These are phyloP conservation scores for Triops longicaudatus DNA, from an alignment of 1,140 invertebrate genomes.

Conservation along the genomic window DNA sequence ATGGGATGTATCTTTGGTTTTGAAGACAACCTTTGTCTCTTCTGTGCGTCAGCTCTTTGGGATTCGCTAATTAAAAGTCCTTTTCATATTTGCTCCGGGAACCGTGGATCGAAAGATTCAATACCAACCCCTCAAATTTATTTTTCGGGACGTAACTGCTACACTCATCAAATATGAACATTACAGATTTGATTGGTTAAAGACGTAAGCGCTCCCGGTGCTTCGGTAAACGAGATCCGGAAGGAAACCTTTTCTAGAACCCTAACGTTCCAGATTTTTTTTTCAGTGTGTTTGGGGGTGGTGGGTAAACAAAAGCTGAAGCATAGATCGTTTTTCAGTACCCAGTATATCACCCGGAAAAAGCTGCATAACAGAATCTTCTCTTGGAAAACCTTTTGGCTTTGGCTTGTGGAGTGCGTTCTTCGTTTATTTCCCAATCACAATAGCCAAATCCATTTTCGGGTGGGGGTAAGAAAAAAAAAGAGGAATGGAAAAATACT, in stretches of 20 bases:
- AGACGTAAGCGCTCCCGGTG: background rate
- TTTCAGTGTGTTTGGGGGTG: background rate
- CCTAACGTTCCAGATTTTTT: background rate
- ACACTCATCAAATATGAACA: conserved; percentile 8
- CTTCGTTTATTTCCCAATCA: background rate
- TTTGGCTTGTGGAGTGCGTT: background rate
- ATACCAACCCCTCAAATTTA: background rate
- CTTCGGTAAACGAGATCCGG: background rate
- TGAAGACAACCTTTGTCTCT: background rate
- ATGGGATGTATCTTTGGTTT: background rate
- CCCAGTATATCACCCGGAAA: background rate
- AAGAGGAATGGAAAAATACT: background rate
- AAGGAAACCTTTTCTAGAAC: background rate
- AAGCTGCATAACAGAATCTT: background rate
- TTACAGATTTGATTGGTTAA: background rate
- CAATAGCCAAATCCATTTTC: conserved; percentile 5
- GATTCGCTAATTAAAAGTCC: conserved; percentile 2
- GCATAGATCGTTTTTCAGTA: conserved; percentile 2
- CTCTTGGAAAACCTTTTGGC: background rate
- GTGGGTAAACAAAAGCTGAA: background rate
- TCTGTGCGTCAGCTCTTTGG: background rate
- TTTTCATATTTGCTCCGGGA: background rate
- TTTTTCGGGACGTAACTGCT: background rate
- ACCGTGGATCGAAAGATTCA: background rate
- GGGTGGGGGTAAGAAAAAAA: background rate